Evolutionary conservation across 2,797 vertebrate genomes (phyloP), one percentile per base, ranked within the genome.

Genomic region (Tympanoctomys barrerae): DNA sequence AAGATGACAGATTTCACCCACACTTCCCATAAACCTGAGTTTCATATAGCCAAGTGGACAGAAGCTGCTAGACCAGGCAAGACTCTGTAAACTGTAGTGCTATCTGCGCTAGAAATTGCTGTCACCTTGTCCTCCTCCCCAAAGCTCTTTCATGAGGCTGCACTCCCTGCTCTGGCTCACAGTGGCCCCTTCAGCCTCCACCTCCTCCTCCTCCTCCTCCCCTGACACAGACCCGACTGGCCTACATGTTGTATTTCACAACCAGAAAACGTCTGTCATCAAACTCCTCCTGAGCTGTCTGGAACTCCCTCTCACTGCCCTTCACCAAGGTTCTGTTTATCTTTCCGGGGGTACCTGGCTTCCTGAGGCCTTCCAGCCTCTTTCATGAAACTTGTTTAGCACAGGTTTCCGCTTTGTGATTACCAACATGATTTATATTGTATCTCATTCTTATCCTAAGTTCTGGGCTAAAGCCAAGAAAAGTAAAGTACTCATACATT

Each of bases 41-140:
- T 59, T 46, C 36, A 78, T 57, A 14, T 5, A 81, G n/a, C 4
- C 39, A 54, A 7, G 33, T 54, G 7, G 7, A 70, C 13, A 33
- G 54, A 46, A 70, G 31, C 8, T 33, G n/a, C 22, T 36, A 64
- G 3, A 22, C 46, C 33, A 46, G 33, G 57, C 2, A 7, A 8
- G 52, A 19, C 8, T 33, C 54, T 82, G 2, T 36, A 54, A 46
- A 24, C 46, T 14, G 0, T 5, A n/a, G 10, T 54, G 24, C 36
- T 14, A 54, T 87, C 28, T 26, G 18, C 39, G 87, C 24, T 42
- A 39, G 77, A 66, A 79, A 73, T 68, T 46, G 4, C 4, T 46
- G 33, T 21, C 5, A 39, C 1, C 7, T 70, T 10, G 31, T 1
- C 21, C 22, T 31, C 28, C 2, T 2, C 9, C 2, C 0, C 13